These are phyloP conservation scores for Equus quagga DNA, from an alignment of 2,113 vertebrate species.

Conservation along the genomic window DNA sequence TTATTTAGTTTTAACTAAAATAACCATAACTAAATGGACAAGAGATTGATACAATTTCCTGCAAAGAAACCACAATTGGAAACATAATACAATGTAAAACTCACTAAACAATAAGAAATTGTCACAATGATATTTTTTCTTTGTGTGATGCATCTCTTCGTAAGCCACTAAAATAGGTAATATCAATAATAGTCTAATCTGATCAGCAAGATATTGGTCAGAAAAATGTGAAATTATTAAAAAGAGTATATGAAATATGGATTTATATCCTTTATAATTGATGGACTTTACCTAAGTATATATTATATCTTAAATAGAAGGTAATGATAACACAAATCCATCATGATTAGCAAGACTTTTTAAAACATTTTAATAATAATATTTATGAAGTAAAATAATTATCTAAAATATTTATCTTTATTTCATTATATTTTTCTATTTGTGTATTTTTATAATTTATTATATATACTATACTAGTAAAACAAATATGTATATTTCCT, in stretches of 20 bases:
- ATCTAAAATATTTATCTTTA: background rate
- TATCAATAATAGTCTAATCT: background rate
- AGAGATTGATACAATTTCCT: background rate
- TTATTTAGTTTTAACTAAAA: background rate
- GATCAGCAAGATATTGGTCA: background rate
- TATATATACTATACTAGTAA: background rate
- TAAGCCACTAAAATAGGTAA: background rate
- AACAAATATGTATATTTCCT: background rate
- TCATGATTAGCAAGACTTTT: background rate
- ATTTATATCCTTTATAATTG: background rate
- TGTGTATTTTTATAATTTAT: background rate
- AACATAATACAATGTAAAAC: background rate
- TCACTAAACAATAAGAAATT: background rate
- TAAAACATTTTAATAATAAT: background rate
- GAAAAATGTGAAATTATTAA: background rate
- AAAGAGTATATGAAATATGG: background rate
- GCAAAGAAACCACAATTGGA: background rate
- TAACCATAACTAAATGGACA: background rate
- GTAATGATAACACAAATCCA: background rate
- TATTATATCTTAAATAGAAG: background rate
- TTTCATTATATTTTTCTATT: background rate
- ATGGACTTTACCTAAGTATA: background rate
- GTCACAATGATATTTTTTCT: background rate
- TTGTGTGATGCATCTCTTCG: background rate
- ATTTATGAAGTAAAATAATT: background rate